Base-by-base conservation (phyloP, 2,888 invertebrate species). In the Drosophila diplacantha region DNA sequence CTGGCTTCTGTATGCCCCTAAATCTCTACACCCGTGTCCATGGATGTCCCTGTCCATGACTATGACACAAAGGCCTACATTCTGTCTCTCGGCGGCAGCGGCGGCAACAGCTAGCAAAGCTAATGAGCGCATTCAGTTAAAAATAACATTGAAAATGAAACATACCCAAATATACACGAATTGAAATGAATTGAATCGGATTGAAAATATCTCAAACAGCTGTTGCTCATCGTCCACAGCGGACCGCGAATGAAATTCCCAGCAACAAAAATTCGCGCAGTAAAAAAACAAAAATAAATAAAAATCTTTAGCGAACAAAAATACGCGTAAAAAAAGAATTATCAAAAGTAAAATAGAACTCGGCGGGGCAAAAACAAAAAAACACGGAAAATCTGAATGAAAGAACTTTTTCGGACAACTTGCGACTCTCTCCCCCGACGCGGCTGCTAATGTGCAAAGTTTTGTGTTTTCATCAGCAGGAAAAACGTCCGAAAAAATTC, bases 61-160 rank as follows among this genome's bases (percentile, higher is more conserved):
- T 72, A 69, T 78, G 81, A 81, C 81, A 81, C 79, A 78, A 75
- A 81, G 73, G 76, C 78, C 78, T 72, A 78, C 51, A 78, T 81
- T 74, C 44, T 69, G 44, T 46, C 63, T 67, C 63, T 54, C 18
- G 22, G 51, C 26, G 37, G 50, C 38, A 38, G 43, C 55, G 49
- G 50, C 49, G 46, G 18, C 41, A 65, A 16, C 35, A 56, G 50
- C 39, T 24, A 37, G 20, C 55, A 41, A 34, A 52, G 78, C 81
- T 82, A 82, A 81, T 83, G 81, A 81, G 79, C 79, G 75, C 81
- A 83, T 76, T 68, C 73, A 71, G 73, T 81, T 81, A 83, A 71
- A 81, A 83, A 81, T 81, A 83, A 83, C 69, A 78, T 74, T 59
- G 65, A 58, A 72, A 82, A 76, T 79, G 76, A 81, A 82, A 78